Percentiles rank a stretch among this genome's conserved stretches.
Conservation (phyloP, 2,113 vertebrate genomes). For the Hiodon tergisus region DNA sequence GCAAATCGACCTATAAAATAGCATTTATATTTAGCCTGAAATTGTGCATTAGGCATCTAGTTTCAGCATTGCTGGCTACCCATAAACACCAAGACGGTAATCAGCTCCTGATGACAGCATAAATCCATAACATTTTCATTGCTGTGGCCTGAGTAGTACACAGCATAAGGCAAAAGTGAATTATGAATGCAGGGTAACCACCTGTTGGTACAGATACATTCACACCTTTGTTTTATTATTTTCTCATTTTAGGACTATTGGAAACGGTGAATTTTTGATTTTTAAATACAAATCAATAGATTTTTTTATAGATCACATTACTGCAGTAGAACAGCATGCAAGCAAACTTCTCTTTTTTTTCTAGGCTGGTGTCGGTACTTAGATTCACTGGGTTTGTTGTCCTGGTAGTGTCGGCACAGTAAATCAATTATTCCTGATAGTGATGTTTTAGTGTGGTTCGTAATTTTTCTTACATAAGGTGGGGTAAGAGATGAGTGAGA, state of each 20-base stretch:
- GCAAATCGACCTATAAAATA: conserved; percentile 15
- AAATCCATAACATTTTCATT: conserved; percentile 11
- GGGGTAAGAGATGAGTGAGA: neutral
- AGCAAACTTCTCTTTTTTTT: no score
- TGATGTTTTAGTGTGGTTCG: conserved; percentile 20
- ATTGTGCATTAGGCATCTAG: conserved; percentile 15
- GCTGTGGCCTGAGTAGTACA: conserved; percentile 1
- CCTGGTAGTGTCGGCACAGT: no score
- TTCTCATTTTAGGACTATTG: neutral
- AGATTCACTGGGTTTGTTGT: no score
- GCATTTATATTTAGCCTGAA: conserved; percentile 7
- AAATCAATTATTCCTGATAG: conserved; percentile 23
- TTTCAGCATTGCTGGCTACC: conserved; percentile 1
- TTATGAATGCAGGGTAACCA: neutral
- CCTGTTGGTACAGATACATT: conserved; percentile 19
- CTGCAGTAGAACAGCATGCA: no score
- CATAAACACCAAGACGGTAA: neutral
- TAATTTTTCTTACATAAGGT: neutral
- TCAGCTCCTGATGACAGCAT: neutral
- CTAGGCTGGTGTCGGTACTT: no score
- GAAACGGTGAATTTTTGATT: no score
- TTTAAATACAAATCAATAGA: no score
- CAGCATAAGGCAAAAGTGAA: neutral
- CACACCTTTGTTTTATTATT: conserved; percentile 45
- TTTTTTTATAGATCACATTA: no score